These are phyloP conservation scores for Silvanus unidentatus DNA, from an alignment of 2,888 invertebrate genomes.

Conservation along the genomic window DNA sequence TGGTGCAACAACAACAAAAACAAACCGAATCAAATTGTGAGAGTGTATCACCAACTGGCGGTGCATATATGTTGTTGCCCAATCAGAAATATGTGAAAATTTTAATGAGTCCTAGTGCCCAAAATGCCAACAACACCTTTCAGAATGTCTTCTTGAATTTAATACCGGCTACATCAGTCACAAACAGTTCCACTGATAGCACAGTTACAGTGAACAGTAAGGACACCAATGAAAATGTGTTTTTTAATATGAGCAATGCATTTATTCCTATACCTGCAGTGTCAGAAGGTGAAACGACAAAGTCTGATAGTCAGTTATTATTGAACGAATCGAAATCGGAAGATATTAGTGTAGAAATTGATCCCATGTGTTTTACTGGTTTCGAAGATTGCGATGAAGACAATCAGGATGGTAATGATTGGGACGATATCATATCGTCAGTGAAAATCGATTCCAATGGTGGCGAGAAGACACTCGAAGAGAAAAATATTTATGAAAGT, in stretches of 20 bases:
- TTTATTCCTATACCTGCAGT: conserved; percentile 29
- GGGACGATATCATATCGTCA: conserved; percentile 37
- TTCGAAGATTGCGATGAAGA: conserved; percentile 26
- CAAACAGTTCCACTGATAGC: neutral
- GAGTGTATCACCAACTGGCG: conserved; percentile 16
- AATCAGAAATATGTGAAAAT: conserved; percentile 39
- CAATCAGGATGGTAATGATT: conserved; percentile 29
- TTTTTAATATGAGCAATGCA: conserved; percentile 37
- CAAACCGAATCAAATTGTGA: conserved; percentile 24
- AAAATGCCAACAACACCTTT: conserved; percentile 31
- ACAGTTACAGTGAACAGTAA: conserved; percentile 25
- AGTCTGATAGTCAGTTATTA: conserved; percentile 26
- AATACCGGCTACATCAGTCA: conserved; percentile 29
- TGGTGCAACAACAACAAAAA: conserved; percentile 34
- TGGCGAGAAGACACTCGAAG: conserved; percentile 12
- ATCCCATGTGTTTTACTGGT: conserved; percentile 37
- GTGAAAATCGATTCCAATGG: conserved; percentile 30
- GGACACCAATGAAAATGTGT: conserved; percentile 39
- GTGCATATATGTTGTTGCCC: conserved; percentile 34
- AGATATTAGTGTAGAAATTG: conserved; percentile 42
- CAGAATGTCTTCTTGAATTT: conserved; percentile 41
- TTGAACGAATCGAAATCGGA: conserved; percentile 37
- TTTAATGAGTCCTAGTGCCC: conserved; percentile 28
- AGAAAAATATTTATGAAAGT: conserved; percentile 11
- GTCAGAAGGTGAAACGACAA: conserved; percentile 7